Evolutionary conservation across 2,888 invertebrate genomes (phyloP).

Genomic region (Ligdia adustata): DNA sequence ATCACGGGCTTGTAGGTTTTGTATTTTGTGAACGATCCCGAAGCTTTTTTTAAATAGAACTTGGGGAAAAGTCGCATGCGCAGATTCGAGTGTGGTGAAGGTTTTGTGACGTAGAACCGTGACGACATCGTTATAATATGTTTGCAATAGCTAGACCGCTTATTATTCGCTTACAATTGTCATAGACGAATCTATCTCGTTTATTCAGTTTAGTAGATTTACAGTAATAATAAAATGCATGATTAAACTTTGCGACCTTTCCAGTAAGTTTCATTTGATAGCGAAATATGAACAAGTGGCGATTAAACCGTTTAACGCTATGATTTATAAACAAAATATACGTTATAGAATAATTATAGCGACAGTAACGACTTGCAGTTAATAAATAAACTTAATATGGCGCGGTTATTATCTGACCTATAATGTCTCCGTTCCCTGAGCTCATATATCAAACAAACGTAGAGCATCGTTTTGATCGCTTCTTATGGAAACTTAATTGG

Average conservation of each 20-base stretch:
- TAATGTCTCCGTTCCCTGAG: slow-evolving; percentile 3
- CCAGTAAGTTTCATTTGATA: slow-evolving; percentile 44
- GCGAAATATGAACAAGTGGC: slow-evolving; percentile 41
- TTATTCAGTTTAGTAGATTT: slow-evolving; percentile 65
- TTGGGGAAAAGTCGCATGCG: slow-evolving; percentile 71
- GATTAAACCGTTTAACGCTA: slow-evolving; percentile 42
- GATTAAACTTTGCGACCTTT: slow-evolving; percentile 51
- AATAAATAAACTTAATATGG: background rate
- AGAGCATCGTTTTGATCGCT: slow-evolving; percentile 43
- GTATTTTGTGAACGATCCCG: slow-evolving; percentile 30
- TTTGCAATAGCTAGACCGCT: slow-evolving; percentile 72
- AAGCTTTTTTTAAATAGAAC: slow-evolving; percentile 31
- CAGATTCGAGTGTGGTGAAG: slow-evolving; percentile 69
- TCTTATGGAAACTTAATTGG: slow-evolving; percentile 36
- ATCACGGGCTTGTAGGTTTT: slow-evolving; percentile 54
- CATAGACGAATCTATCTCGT: slow-evolving; percentile 65
- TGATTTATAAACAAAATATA: background rate
- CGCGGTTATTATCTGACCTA: slow-evolving; percentile 1
- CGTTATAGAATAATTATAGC: background rate
- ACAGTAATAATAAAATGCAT: slow-evolving; percentile 59
- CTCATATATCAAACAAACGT: slow-evolving; percentile 9
- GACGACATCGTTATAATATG: slow-evolving; percentile 54
- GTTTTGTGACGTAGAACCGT: slow-evolving; percentile 65
- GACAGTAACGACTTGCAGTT: background rate
- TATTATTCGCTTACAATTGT: slow-evolving; percentile 72